Evolutionary conservation across 1,140 invertebrate genomes (phyloP).

Genomic region (Myzus persicae): DNA sequence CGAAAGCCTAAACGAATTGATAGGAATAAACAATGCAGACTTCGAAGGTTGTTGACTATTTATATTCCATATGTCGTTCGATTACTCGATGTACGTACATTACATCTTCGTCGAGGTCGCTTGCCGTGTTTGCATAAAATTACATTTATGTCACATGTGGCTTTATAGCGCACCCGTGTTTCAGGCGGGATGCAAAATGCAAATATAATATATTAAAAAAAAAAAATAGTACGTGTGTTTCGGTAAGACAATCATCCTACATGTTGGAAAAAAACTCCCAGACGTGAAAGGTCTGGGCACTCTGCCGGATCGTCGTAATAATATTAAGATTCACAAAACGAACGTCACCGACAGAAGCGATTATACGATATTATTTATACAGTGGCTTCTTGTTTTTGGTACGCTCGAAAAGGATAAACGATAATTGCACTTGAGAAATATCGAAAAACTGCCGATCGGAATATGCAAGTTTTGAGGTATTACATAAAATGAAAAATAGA

Average conservation of each 20-base stretch:
- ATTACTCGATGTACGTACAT: background rate
- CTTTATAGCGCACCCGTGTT: background rate
- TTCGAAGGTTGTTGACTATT: background rate
- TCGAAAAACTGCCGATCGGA: background rate
- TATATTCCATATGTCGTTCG: slow-evolving; percentile 16
- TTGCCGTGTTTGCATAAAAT: slow-evolving; percentile 37
- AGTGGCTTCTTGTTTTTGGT: background rate
- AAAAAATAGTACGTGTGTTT: background rate
- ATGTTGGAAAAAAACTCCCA: background rate
- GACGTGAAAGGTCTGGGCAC: background rate
- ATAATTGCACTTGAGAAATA: background rate
- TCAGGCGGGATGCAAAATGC: background rate
- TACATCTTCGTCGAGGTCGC: slow-evolving; percentile 23
- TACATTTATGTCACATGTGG: background rate
- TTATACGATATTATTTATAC: background rate
- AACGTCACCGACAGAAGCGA: background rate
- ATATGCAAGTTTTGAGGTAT: background rate
- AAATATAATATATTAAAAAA: background rate
- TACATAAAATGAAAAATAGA: background rate
- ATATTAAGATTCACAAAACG: background rate
- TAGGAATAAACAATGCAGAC: slow-evolving; percentile 27
- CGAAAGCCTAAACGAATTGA: slow-evolving; percentile 3
- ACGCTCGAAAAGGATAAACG: background rate
- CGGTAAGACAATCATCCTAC: background rate
- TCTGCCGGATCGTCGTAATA: background rate